A percentile compares a stretch with the other conserved stretches of the same genome.
Evolutionary conservation across 1,140 invertebrate genomes (phyloP).

Genomic region (Drosophila serrata): DNA sequence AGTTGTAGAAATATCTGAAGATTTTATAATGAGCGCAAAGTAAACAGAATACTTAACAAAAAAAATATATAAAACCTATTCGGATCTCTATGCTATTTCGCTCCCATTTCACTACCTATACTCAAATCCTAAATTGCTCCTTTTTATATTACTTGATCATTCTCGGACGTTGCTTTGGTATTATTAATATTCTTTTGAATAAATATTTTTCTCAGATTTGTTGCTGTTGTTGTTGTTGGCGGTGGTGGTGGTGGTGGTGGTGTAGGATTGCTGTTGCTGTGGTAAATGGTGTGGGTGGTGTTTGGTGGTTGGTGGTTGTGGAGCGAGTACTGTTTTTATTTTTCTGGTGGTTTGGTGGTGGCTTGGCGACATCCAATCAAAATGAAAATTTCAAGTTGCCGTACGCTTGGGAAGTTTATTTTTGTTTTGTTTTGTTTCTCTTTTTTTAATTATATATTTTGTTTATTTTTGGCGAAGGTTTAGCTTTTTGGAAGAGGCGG

Average conservation of each 20-base stretch:
- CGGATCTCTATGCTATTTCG: background rate
- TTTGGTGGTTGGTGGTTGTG: conserved; percentile 42
- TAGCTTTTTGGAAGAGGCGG: conserved; percentile 42
- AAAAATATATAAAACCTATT: too few species aligned
- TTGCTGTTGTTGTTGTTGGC: conserved; percentile 61
- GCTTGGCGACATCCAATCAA: conserved; percentile 57
- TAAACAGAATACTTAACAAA: too few species aligned
- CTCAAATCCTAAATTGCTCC: conserved; percentile 63
- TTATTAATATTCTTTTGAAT: conserved; percentile 30
- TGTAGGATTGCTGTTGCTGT: conserved; percentile 74
- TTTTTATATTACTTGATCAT: conserved; percentile 48
- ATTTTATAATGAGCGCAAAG: too few species aligned
- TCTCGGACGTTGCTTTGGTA: conserved; percentile 20
- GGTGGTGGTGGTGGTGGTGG: conserved; percentile 56
- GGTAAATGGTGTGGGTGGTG: conserved; percentile 64
- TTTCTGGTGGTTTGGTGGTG: conserved; percentile 36
- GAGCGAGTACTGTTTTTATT: conserved; percentile 49
- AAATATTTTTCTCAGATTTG: conserved; percentile 44
- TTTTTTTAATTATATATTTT: conserved; percentile 19
- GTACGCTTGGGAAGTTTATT: conserved; percentile 32
- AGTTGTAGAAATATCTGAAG: too few species aligned
- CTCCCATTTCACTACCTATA: background rate
- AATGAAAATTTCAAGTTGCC: conserved; percentile 63
- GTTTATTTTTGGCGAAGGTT: conserved; percentile 44
- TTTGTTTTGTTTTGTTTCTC: conserved; percentile 17